Base-by-base conservation (phyloP, 1,140 invertebrate genomes). In the Plutomurus gul region DNA sequence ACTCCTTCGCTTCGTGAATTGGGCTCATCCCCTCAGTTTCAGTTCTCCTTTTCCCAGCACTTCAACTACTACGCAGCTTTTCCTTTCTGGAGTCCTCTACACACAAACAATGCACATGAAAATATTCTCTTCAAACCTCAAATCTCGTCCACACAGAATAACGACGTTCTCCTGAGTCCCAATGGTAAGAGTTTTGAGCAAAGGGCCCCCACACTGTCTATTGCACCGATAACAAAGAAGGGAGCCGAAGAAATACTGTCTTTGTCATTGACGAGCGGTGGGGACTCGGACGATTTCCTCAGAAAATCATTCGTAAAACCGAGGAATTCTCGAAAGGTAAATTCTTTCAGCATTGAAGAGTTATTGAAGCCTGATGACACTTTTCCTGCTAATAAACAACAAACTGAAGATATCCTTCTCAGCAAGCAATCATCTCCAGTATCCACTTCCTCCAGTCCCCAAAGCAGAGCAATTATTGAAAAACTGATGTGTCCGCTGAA, bases 341-440 rank as follows among this genome's bases (percentile, higher is more conserved):
- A 94, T 86, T 93, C 93, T 0, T 95, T 95, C 85, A 94, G 93
- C 0, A 95, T 95, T 84, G 94, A 95, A 84, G 94, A 95, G 84
- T 85, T 95, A 6, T 84, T 95, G 4, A 95, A 94, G 84, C 94
- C 94, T 46, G 80, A 82, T 22, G 80, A 82, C 6, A 76, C 22
- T n/a, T 65, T n/a, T n/a, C n/a, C n/a, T n/a, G n/a, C n/a, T n/a
- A n/a, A n/a, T n/a, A n/a, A n/a, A n/a, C n/a, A n/a, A n/a, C n/a
- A n/a, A 51, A 51, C 46, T 20, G 6, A 20, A 49, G 43, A n/a
- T n/a, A n/a, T n/a, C n/a, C n/a, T n/a, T n/a, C n/a, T n/a, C n/a
- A n/a, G n/a, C n/a, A n/a, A n/a, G n/a, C n/a, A n/a, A n/a, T n/a
- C n/a, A n/a, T 47, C 43, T 4, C 16, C 51, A 51, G 27, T n/a